Base-by-base conservation (phyloP, 2,113 vertebrate species). In the Rallus limicola region DNA sequence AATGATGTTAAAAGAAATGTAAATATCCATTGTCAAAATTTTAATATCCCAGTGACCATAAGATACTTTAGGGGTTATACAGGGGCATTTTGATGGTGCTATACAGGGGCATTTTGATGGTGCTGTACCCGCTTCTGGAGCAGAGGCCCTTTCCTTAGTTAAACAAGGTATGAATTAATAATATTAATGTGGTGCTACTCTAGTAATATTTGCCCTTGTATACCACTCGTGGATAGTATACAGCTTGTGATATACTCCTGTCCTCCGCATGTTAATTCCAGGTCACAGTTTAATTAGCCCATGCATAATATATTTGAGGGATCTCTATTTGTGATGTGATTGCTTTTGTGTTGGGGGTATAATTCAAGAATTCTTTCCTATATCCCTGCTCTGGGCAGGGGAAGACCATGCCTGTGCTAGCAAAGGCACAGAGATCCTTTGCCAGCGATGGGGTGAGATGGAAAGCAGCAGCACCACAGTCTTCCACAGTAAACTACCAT, bases 101-200 rank as follows among this genome's bases (percentile, higher is more conserved):
- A 17, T 23, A 52, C 40, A 65, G 16, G n/a, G 0, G 2, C 11
- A 34, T 64, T 88, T 64, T 89, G 77, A 68, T 75, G 58, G 34
- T 52, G 68, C n/a, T 65, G 20, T 23, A 52, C 40, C 38, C 0
- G 2, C 46, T 40, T 82, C 60, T 64, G 42, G 52, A 94, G 33
- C 11, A 6, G 58, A 78, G 34, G 25, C 29, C 65, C 29, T 88
- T 91, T 19, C 46, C 20, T 81, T 91, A 84, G 20, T 81, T 71
- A 93, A 96, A 97, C 89, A 95, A 97, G 91, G 48, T 80, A 90
- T 40, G 82, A 96, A 95, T 97, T 96, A 97, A 93, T 72, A 95
- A 94, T 91, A 96, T 95, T 96, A 96, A 92, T 74, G 40, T 23
- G 80, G 16, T 82, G 93, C 82, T 87, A 82, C 92, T 91, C 63